phyloP scores from a whole-genome alignment of 2,113 vertebrate species.

The Platichthys flesus region DNA sequence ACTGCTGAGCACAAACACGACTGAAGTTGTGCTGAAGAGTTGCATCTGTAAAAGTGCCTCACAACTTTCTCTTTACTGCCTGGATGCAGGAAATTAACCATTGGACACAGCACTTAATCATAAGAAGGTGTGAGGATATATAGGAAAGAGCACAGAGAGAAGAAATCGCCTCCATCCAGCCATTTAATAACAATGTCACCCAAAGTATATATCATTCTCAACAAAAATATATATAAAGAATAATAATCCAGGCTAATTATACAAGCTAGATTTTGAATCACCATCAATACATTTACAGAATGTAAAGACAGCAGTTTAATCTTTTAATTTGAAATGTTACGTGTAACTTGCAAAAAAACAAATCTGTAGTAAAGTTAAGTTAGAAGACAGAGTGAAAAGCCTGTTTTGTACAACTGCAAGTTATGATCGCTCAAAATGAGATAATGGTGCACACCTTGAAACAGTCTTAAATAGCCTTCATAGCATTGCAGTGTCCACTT shows the following conservation, averaged over 20 bases:
- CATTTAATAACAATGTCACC: constrained; percentile 12
- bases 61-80: constrained; percentile 49
- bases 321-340: background rate
- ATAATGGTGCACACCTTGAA: no score
- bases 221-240: background rate
- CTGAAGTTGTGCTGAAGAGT: constrained; percentile 52
- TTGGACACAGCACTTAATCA: constrained; percentile 32
- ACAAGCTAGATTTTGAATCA: background rate
- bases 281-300: background rate
- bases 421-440: no score
- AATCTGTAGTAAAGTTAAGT: no score
- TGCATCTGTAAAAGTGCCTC: constrained; percentile 47
- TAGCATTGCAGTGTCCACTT: no score
- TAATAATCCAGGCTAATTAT: background rate
- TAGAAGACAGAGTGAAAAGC: no score
- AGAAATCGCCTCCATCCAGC: constrained; percentile 1
- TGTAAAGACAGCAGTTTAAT: background rate
- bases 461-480: no score
- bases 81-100: constrained; percentile 41
- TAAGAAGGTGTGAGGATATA: constrained; percentile 15
- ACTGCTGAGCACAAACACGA: constrained; percentile 64
- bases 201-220: background rate
- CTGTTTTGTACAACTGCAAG: no score
- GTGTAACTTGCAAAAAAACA: no score
- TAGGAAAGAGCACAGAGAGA: background rate